phyloP scores from a whole-genome alignment of 2,888 invertebrate genomes.

The Campoplex nolae region DNA sequence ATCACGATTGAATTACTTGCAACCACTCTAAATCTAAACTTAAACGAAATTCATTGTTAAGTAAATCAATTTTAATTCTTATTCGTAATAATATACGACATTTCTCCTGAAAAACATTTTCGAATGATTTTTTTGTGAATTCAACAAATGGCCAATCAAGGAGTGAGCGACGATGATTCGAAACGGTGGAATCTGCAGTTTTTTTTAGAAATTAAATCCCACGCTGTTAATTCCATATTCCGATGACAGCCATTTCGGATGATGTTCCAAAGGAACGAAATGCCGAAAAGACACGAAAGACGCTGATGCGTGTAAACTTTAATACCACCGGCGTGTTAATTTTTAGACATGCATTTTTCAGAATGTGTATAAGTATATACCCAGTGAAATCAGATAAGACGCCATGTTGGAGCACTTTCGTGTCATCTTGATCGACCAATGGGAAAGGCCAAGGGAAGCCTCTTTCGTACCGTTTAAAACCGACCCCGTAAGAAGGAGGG shows the following conservation, averaged over 20 bases:
- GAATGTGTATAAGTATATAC: conserved; percentile 37
- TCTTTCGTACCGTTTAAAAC: conserved; percentile 80
- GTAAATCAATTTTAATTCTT: too few relatives aligned
- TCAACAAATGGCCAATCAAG: too few relatives aligned
- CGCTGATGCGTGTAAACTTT: background rate
- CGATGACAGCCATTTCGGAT: background rate
- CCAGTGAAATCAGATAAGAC: conserved; percentile 82
- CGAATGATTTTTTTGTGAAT: too few relatives aligned
- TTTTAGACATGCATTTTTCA: background rate
- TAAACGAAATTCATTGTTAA: too few relatives aligned
- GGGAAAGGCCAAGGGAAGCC: conserved; percentile 81
- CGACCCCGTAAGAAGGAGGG: background rate
- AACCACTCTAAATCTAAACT: too few relatives aligned
- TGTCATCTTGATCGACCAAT: conserved; percentile 83
- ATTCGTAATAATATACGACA: too few relatives aligned
- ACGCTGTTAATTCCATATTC: background rate
- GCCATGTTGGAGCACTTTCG: conserved; percentile 83
- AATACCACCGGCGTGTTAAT: background rate
- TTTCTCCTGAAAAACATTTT: too few relatives aligned
- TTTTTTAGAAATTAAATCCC: too few relatives aligned
- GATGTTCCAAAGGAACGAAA: background rate
- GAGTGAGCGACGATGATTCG: too few relatives aligned
- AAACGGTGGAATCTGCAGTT: too few relatives aligned
- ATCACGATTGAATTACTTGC: too few relatives aligned
- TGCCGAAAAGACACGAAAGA: background rate